Evolutionary conservation across 2,888 invertebrate genomes (phyloP).

Genomic region (Caenorhabditis auriculariae): DNA sequence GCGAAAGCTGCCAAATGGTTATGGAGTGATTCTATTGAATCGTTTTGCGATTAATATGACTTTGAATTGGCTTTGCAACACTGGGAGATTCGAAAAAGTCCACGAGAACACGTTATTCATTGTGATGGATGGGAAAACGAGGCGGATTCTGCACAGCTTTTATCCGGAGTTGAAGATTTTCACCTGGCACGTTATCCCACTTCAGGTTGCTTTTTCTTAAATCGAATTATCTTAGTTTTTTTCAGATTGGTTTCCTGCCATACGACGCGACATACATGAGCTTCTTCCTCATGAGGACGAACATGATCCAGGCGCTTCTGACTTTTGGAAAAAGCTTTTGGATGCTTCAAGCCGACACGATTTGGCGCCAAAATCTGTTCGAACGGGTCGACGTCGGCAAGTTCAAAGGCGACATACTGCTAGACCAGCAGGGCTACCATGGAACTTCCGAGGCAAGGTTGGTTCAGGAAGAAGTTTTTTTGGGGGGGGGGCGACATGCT

Average conservation of each 20-base stretch:
- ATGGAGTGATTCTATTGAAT: slow-evolving; percentile 38
- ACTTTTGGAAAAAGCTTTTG: slow-evolving; percentile 40
- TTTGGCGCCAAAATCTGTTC: slow-evolving; percentile 41
- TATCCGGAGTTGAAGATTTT: slow-evolving; percentile 39
- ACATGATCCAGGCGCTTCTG: slow-evolving; percentile 44
- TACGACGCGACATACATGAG: slow-evolving; percentile 51
- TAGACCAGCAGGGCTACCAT: slow-evolving; percentile 48
- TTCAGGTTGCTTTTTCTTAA: slow-evolving; percentile 28
- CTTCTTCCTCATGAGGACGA: slow-evolving; percentile 51
- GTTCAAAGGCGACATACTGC: slow-evolving; percentile 24
- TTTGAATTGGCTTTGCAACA: slow-evolving; percentile 49
- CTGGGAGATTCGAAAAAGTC: slow-evolving; percentile 21
- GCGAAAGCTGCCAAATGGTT: slow-evolving; percentile 19
- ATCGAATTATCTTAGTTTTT: neutral
- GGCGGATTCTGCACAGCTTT: slow-evolving; percentile 19
- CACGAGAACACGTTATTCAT: slow-evolving; percentile 39
- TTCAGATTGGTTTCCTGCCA: slow-evolving; percentile 41
- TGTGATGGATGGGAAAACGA: slow-evolving; percentile 40
- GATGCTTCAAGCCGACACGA: slow-evolving; percentile 50
- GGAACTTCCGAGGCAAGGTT: slow-evolving; percentile 14
- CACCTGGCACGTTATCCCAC: slow-evolving; percentile 31
- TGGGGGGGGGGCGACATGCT: too few relatives aligned
- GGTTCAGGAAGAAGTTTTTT: too few relatives aligned
- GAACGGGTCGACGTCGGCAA: slow-evolving; percentile 1
- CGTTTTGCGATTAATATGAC: slow-evolving; percentile 45